Evolutionary conservation across 2,888 invertebrate genomes (phyloP).

Genomic region (Ligdia adustata): DNA sequence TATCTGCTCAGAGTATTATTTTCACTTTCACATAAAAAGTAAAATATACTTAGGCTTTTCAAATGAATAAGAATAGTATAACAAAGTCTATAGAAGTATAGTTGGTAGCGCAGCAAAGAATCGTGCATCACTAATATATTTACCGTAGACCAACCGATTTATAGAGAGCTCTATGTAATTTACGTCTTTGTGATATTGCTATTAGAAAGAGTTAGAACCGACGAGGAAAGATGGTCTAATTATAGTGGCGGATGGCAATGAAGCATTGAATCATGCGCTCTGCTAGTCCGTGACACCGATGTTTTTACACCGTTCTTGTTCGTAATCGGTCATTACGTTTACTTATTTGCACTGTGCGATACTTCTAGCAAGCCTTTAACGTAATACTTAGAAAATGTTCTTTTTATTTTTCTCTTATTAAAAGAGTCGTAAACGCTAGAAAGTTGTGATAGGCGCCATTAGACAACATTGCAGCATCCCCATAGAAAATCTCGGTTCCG

Average conservation of each 20-base stretch:
- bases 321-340: slow-evolving; percentile 48
- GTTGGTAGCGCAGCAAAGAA: slow-evolving; percentile 56
- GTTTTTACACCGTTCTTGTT: slow-evolving; percentile 52
- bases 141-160: slow-evolving; percentile 45
- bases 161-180: slow-evolving; percentile 42
- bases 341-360: slow-evolving; percentile 39
- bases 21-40: too few relatives aligned
- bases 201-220: slow-evolving; percentile 43
- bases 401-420: slow-evolving; percentile 17
- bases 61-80: too few relatives aligned
- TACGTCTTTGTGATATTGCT: slow-evolving; percentile 38
- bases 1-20: too few relatives aligned
- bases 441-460: slow-evolving; percentile 25
- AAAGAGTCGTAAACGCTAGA: slow-evolving; percentile 32
- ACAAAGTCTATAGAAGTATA: too few relatives aligned
- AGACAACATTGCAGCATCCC: slow-evolving; percentile 12
- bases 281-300: slow-evolving; percentile 69
- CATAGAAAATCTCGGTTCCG: slow-evolving; percentile 24
- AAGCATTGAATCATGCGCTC: slow-evolving; percentile 62
- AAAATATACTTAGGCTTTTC: too few relatives aligned
- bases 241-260: slow-evolving; percentile 44
- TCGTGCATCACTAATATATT: slow-evolving; percentile 64
- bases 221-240: slow-evolving; percentile 45
- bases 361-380: slow-evolving; percentile 24
- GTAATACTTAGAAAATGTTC: slow-evolving; percentile 16